A percentile compares a stretch with the other conserved stretches of the same genome.
Evolutionary conservation across 2,797 vertebrate genomes (phyloP).

Genomic region (Toxotes lorentzi): DNA sequence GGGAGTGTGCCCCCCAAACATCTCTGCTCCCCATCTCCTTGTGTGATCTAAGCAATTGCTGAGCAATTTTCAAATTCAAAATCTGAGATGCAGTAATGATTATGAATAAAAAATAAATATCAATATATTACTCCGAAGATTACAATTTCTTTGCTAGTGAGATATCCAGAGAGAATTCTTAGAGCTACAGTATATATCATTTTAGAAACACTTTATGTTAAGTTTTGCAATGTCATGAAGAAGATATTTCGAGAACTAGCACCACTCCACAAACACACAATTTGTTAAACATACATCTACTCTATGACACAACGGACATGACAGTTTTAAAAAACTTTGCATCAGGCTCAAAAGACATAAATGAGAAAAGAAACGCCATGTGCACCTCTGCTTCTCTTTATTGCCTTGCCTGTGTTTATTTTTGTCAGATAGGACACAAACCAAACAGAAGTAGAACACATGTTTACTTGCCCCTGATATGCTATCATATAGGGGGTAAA

Average conservation of each 20-base stretch:
- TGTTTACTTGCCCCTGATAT: conserved; percentile 45
- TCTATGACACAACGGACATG: not conserved
- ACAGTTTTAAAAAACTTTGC: conserved; percentile 30
- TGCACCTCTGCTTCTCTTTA: conserved; percentile 47
- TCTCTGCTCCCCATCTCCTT: conserved; percentile 57
- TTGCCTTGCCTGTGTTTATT: conserved; percentile 47
- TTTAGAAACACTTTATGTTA: conserved; percentile 29
- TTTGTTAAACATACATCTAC: conserved; percentile 34
- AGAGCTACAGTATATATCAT: conserved; percentile 9
- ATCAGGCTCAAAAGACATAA: conserved; percentile 7
- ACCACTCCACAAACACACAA: conserved; percentile 29
- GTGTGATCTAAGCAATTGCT: conserved; percentile 72
- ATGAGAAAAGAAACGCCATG: not conserved
- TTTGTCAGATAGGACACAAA: conserved; percentile 49
- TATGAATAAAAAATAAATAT: conserved; percentile 58
- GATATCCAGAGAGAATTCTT: conserved; percentile 18
- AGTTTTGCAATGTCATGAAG: conserved; percentile 18
- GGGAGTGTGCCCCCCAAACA: conserved; percentile 76
- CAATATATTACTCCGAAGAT: conserved; percentile 18
- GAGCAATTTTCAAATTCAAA: conserved; percentile 61
- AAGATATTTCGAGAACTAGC: conserved; percentile 45
- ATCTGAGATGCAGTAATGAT: conserved; percentile 52
- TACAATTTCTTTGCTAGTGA: conserved; percentile 6
- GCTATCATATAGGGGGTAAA: conserved; percentile 41
- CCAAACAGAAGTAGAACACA: conserved; percentile 69